Conservation (phyloP, 35 echinoderm and acorn worm genomes). For the Anneissia japonica region DNA sequence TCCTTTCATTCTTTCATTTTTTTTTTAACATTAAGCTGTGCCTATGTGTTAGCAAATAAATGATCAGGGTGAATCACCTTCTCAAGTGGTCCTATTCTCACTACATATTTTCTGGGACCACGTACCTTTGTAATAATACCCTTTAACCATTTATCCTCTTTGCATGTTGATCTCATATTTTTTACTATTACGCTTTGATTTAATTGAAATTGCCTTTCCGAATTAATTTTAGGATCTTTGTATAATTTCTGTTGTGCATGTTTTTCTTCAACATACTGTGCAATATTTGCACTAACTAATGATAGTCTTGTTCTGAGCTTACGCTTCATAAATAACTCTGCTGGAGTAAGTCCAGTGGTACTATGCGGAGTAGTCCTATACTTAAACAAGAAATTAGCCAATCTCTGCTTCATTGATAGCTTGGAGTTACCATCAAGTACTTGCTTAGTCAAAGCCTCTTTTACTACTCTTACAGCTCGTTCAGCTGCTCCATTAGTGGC, state of each 20-base stretch:
- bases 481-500: too few relatives aligned
- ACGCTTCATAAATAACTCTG: slow-evolving; percentile 46
- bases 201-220: not conserved
- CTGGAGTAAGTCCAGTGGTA: slow-evolving; percentile 51
- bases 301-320: slow-evolving; percentile 22
- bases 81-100: not conserved
- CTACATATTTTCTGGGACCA: slow-evolving; percentile 23
- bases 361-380: slow-evolving; percentile 51
- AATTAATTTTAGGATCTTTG: not conserved
- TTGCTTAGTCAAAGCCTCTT: slow-evolving; percentile 46
- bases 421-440: slow-evolving; percentile 26
- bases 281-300: slow-evolving; percentile 15
- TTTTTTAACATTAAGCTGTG: too few relatives aligned
- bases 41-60: too few relatives aligned
- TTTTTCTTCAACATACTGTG: slow-evolving; percentile 11
- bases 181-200: not conserved
- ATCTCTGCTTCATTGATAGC: slow-evolving; percentile 38
- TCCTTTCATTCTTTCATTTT: too few relatives aligned
- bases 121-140: slow-evolving; percentile 6
- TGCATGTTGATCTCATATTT: slow-evolving; percentile 7
- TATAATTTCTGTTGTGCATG: not conserved
- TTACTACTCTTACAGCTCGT: slow-evolving; percentile 20
- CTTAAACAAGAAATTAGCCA: slow-evolving; percentile 49
- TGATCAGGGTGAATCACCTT: too few relatives aligned
- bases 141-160: slow-evolving; percentile 10